These are phyloP conservation scores for Upupa epops DNA, from an alignment of 2,113 vertebrate species.

Conservation along the genomic window DNA sequence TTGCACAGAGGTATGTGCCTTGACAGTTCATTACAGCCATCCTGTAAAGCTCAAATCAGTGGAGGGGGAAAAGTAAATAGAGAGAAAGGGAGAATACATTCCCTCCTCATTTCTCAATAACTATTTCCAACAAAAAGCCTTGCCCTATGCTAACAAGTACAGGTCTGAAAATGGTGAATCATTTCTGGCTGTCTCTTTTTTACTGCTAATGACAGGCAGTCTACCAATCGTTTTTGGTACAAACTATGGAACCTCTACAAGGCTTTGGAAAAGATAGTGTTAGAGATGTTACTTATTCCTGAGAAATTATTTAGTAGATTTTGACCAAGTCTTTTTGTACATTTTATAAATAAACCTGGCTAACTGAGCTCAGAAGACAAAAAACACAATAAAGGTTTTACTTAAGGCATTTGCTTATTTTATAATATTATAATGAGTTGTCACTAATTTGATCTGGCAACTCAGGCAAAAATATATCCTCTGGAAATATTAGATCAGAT, in stretches of 20 bases:
- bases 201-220: not conserved
- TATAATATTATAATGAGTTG: conserved; percentile 13
- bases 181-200: conserved; percentile 2
- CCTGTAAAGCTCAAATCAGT: not conserved
- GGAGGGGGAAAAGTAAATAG: not conserved
- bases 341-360: conserved; percentile 17
- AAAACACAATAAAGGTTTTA: not conserved
- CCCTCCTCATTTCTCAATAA: not conserved
- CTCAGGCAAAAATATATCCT: not conserved
- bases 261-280: conserved; percentile 41
- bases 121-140: not conserved
- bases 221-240: not conserved
- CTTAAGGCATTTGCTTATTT: not conserved
- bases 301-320: conserved; percentile 11
- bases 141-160: not conserved
- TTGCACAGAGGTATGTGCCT: not conserved
- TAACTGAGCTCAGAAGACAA: conserved; percentile 11
- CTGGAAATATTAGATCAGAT: conserved; percentile 43
- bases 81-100: not conserved
- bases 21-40: not conserved
- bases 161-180: conserved; percentile 8
- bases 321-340: conserved; percentile 58
- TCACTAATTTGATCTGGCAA: conserved; percentile 36
- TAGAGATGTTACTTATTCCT: not conserved
- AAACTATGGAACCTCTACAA: not conserved